Evolutionary conservation across 2,113 vertebrate genomes (phyloP).

Genomic region (Erpornis zantholeuca): DNA sequence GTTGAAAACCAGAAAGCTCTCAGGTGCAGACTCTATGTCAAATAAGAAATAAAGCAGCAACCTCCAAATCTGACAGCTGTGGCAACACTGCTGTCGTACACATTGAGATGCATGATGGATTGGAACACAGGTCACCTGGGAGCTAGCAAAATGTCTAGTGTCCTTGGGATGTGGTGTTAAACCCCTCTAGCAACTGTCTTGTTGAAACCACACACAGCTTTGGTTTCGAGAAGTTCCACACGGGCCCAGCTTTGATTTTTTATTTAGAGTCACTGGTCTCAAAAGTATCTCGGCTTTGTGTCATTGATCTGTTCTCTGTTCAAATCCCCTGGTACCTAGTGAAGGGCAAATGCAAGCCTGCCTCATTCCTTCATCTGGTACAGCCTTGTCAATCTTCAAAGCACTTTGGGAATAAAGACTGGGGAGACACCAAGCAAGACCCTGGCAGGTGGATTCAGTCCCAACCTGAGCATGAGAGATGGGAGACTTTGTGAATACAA

Average conservation of each 20-base stretch:
- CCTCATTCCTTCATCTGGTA: neutral
- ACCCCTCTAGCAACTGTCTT: neutral
- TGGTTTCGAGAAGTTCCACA: neutral
- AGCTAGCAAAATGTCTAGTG: neutral
- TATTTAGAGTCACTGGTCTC: neutral
- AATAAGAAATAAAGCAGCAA: neutral
- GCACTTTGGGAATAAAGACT: neutral
- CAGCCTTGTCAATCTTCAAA: neutral
- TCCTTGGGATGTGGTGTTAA: neutral
- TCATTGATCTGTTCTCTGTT: neutral
- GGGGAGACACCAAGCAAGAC: neutral
- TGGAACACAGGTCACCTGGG: neutral
- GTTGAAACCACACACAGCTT: neutral
- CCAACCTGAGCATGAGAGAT: neutral
- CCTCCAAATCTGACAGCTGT: neutral
- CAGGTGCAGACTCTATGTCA: neutral
- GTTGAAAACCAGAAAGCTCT: neutral
- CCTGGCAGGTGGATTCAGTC: neutral
- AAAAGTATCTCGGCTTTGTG: neutral
- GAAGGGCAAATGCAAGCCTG: neutral
- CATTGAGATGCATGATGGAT: neutral
- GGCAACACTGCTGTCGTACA: accelerated
- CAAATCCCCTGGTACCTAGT: neutral
- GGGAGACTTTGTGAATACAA: neutral
- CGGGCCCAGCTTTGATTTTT: neutral